Evolutionary conservation across 2,113 vertebrate species (phyloP), one percentile per base, ranked within the genome.

Genomic region (Scortum barcoo): DNA sequence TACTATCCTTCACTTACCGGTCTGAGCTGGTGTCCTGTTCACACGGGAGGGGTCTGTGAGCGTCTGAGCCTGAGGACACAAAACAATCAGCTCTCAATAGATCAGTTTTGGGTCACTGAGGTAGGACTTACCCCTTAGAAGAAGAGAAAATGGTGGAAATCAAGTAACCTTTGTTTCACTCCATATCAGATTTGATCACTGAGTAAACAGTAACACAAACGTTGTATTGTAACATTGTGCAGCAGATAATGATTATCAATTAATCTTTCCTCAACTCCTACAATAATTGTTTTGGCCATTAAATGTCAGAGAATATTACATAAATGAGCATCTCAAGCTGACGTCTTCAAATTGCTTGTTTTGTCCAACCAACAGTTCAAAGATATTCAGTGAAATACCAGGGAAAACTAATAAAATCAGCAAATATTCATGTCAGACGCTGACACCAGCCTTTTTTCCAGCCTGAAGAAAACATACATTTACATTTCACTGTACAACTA

Each of bases 41-140:
- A 83, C 20, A 7, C 0, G 5, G 53, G 30, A 19, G 42, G 16
- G 11, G 22, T 54, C 26, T 58, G 26, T 60, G 63, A 42, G 61
- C 4, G 3, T 89, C 81, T 11, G 53, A n/a, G n/a, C 70, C 93
- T 92, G 66, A 2, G 17, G 56, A 84, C 7, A 90, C 30, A 70
- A 80, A 73, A 68, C 33, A 71, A 71, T 11, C 26, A 72, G 56
- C 20, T 57, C 33, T 76, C 14, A 74, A 44, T n/a, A 36, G 2
- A 3, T 22, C 4, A 16, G n/a, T 62, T 28, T 62, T 46, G 17
- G 46, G 44, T 62, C 6, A n/a, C 22, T 40, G n/a, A 28, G 16
- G 19, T 20, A 20, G 17, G 10, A 53, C 22, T 30, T 8, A n/a
- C 24, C 17, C 20, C 44, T 24, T 1, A 24, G 19, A 51, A 42